phyloP scores from a whole-genome alignment of 2,888 invertebrate genomes.

The Andrena bicolor region DNA sequence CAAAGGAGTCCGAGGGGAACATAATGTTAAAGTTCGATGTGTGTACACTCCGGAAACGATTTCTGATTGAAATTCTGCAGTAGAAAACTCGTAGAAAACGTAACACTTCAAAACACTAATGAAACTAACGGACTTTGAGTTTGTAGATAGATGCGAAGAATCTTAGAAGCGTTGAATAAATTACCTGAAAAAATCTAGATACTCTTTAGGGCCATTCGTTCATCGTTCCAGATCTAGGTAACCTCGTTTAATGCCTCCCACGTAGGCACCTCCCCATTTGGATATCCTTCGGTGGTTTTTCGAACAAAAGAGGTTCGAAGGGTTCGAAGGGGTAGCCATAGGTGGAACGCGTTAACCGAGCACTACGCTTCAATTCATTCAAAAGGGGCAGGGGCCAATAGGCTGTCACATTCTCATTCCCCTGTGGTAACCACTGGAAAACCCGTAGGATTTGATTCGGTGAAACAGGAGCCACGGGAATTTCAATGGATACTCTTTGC shows the following conservation, averaged over 20 bases:
- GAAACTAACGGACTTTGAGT: not conserved
- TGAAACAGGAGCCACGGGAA: constrained; percentile 65
- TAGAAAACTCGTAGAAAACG: not conserved
- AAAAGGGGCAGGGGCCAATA: constrained; percentile 54
- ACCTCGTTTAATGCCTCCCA: constrained; percentile 24
- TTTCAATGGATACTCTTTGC: constrained; percentile 62
- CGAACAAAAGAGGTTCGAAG: constrained; percentile 38
- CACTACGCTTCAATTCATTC: constrained; percentile 57
- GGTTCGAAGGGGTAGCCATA: constrained; percentile 34
- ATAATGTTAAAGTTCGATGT: not conserved
- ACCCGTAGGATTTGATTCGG: constrained; percentile 67
- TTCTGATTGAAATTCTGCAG: not conserved
- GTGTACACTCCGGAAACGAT: not conserved
- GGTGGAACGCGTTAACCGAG: constrained; percentile 62
- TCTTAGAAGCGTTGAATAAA: not conserved
- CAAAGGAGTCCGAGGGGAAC: not conserved
- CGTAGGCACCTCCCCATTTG: not conserved
- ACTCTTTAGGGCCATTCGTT: not conserved
- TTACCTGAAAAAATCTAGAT: not conserved
- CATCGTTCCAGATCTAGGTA: not conserved
- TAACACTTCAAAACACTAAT: not conserved
- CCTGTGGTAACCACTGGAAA: constrained; percentile 58
- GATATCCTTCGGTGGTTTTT: constrained; percentile 12
- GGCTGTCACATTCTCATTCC: constrained; percentile 63
- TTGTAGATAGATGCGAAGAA: not conserved